Evolutionary conservation across 2,113 vertebrate genomes (phyloP).

Genomic region (Chunga burmeisteri): DNA sequence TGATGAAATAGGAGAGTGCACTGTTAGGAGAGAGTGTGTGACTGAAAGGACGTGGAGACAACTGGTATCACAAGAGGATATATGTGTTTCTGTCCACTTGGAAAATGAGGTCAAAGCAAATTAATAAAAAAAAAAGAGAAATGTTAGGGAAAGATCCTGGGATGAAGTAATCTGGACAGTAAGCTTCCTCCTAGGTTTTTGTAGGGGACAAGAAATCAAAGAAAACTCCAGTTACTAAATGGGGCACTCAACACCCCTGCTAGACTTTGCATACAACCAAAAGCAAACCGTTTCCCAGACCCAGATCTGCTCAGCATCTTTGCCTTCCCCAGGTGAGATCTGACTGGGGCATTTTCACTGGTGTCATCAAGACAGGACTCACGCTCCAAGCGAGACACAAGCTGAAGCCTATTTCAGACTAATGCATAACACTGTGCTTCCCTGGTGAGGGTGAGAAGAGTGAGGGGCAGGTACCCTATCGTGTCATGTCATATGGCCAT

Average conservation of each 20-base stretch:
- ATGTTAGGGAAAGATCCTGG: neutral
- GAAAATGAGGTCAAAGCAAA: neutral
- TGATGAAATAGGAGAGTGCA: neutral
- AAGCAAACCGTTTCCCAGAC: neutral
- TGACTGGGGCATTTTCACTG: neutral
- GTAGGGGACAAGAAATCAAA: neutral
- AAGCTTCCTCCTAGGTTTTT: neutral
- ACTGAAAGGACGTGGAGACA: neutral
- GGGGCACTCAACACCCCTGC: accelerated
- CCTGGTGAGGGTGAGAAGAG: neutral
- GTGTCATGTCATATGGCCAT: neutral
- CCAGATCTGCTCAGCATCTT: neutral
- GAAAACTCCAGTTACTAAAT: neutral
- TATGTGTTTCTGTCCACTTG: neutral
- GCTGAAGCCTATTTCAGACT: neutral
- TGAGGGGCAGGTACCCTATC: neutral
- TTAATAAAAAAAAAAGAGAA: neutral
- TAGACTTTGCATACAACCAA: neutral
- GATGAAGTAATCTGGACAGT: neutral
- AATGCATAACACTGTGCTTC: neutral
- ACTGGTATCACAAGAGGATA: neutral
- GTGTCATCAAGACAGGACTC: neutral
- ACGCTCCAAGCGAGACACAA: neutral
- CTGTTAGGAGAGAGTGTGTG: neutral
- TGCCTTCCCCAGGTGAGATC: neutral